These are phyloP conservation scores for Peromyscus californicus DNA, from an alignment of 2,113 vertebrate species.

Conservation along the genomic window DNA sequence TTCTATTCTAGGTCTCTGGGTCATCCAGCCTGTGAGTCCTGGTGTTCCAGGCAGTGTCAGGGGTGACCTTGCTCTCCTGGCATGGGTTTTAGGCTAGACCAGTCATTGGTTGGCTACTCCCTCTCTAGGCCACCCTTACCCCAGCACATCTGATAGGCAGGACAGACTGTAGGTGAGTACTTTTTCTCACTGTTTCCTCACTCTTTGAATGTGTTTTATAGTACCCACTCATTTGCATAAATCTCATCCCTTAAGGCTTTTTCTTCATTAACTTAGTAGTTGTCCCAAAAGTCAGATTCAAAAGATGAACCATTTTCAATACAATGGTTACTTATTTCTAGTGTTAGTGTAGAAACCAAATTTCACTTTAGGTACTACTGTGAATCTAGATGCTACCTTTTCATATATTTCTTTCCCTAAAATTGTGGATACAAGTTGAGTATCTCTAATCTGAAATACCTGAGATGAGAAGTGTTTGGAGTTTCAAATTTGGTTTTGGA, in stretches of 20 bases:
- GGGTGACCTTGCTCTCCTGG: background rate
- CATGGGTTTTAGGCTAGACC: background rate
- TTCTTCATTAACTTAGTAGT: slow-evolving; percentile 38
- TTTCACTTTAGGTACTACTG: slow-evolving; percentile 2
- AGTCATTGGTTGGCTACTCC: background rate
- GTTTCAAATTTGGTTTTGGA: background rate
- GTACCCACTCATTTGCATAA: background rate
- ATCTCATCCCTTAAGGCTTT: background rate
- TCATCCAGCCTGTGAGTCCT: background rate
- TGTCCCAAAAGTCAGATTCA: background rate
- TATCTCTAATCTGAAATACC: background rate
- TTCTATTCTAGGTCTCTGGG: background rate
- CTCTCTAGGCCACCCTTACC: background rate
- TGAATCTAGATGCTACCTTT: background rate
- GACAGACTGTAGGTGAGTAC: background rate
- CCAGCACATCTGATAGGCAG: background rate
- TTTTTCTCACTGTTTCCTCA: background rate
- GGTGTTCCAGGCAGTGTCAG: background rate
- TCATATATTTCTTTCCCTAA: slow-evolving; percentile 25
- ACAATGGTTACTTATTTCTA: slow-evolving; percentile 24
- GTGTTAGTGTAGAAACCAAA: background rate
- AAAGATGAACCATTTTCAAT: slow-evolving; percentile 42
- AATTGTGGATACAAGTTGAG: background rate
- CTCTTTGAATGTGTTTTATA: background rate
- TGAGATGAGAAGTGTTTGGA: background rate